A percentile compares a stretch with the other conserved stretches of the same genome.
These are phyloP conservation scores for Cuculus canorus DNA, from an alignment of 2,797 vertebrate genomes.

Conservation along the genomic window DNA sequence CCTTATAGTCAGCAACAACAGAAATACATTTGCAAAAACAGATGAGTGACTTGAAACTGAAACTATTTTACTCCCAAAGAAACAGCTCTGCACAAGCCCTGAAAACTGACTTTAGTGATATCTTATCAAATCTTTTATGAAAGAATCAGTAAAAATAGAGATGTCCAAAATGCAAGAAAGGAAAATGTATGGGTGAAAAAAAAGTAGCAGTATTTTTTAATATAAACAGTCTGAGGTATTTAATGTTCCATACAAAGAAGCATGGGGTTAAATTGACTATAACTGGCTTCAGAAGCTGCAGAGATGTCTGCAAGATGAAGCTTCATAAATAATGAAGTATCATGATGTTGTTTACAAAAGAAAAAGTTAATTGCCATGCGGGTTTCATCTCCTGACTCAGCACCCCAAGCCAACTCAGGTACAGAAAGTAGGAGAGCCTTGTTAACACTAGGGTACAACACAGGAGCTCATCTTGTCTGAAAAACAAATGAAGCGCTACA, in stretches of 20 bases:
- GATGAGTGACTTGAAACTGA: background rate
- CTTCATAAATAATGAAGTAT: background rate
- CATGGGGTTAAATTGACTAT: background rate
- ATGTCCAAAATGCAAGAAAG: background rate
- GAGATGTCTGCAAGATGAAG: background rate
- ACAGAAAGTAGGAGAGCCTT: background rate
- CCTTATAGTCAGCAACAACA: background rate
- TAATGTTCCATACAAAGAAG: background rate
- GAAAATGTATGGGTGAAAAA: accelerated
- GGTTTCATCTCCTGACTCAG: background rate
- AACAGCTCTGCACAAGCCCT: background rate
- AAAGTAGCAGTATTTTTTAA: background rate
- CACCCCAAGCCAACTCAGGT: background rate
- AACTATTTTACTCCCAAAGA: background rate
- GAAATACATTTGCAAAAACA: background rate
- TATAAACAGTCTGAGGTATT: background rate
- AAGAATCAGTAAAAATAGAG: background rate
- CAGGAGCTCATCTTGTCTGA: background rate
- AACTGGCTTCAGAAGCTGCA: background rate
- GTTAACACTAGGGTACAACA: background rate
- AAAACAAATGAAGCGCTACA: background rate
- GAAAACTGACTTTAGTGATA: background rate
- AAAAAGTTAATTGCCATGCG: background rate
- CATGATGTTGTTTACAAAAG: background rate
- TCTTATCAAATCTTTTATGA: background rate